phyloP scores from a whole-genome alignment of 2,888 invertebrate genomes.

The Erebia ligea region DNA sequence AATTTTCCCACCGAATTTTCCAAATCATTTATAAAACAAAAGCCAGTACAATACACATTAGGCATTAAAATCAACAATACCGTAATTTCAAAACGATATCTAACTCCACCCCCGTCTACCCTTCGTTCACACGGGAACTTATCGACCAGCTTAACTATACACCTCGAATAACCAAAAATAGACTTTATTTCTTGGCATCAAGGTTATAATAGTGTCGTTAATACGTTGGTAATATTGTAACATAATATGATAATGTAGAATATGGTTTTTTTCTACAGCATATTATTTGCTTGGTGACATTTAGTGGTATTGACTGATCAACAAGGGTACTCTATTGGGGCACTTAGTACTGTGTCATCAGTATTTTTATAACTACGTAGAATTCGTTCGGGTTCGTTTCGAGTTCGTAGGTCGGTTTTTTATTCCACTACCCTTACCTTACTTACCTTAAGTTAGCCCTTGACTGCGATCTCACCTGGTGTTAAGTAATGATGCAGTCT shows the following conservation, averaged over 20 bases:
- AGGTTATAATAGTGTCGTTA: not conserved
- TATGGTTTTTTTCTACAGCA: slow-evolving; percentile 54
- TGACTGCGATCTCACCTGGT: too few relatives aligned
- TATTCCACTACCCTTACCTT: too few relatives aligned
- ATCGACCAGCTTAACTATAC: slow-evolving; percentile 20
- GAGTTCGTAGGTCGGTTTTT: too few relatives aligned
- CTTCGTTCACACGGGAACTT: slow-evolving; percentile 69
- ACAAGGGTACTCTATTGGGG: slow-evolving; percentile 12
- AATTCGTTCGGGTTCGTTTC: too few relatives aligned
- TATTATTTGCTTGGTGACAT: slow-evolving; percentile 54
- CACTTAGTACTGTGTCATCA: not conserved
- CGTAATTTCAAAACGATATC: slow-evolving; percentile 20
- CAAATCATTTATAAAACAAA: slow-evolving; percentile 15
- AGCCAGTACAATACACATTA: not conserved
- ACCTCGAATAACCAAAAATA: slow-evolving; percentile 35
- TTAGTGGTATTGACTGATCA: slow-evolving; percentile 42
- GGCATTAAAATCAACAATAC: slow-evolving; percentile 26
- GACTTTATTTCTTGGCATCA: slow-evolving; percentile 35
- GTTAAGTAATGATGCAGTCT: too few relatives aligned
- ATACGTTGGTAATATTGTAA: slow-evolving; percentile 36
- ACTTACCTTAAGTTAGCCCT: too few relatives aligned
- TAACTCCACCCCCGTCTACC: slow-evolving; percentile 43
- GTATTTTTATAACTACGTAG: too few relatives aligned
- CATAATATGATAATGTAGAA: slow-evolving; percentile 50
- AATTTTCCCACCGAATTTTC: slow-evolving; percentile 17